Conservation (phyloP, 1,140 invertebrate species). For the Delia radicum region DNA sequence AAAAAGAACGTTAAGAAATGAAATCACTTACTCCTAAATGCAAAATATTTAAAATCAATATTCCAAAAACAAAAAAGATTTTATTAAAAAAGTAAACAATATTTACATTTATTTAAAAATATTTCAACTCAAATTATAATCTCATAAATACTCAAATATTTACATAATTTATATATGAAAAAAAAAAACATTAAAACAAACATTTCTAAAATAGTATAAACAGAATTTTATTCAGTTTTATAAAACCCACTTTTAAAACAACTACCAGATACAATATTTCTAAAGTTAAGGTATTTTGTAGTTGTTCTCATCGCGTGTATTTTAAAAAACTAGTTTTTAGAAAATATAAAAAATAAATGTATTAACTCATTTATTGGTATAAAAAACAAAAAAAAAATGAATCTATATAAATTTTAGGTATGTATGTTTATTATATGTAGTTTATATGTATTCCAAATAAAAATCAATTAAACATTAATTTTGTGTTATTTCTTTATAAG, state of each 20-base stretch:
- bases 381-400: background rate
- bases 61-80: too few relatives aligned
- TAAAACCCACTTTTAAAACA: background rate
- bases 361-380: background rate
- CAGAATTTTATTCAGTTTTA: background rate
- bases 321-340: background rate
- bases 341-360: background rate
- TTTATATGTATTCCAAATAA: conserved; percentile 22
- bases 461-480: background rate
- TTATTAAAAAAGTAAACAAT: too few relatives aligned
- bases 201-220: background rate
- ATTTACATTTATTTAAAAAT: background rate
- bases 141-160: background rate
- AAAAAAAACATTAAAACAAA: background rate
- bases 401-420: conserved; percentile 3
- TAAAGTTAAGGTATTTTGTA: background rate
- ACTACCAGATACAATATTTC: background rate
- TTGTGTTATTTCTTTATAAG: background rate
- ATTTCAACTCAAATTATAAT: background rate
- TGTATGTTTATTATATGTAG: conserved; percentile 18
- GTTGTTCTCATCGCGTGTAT: background rate
- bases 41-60: too few relatives aligned
- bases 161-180: background rate
- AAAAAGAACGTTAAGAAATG: too few relatives aligned
- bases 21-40: too few relatives aligned